Base-by-base conservation (phyloP, 2,113 vertebrate species). In the Pao palembangensis region DNA sequence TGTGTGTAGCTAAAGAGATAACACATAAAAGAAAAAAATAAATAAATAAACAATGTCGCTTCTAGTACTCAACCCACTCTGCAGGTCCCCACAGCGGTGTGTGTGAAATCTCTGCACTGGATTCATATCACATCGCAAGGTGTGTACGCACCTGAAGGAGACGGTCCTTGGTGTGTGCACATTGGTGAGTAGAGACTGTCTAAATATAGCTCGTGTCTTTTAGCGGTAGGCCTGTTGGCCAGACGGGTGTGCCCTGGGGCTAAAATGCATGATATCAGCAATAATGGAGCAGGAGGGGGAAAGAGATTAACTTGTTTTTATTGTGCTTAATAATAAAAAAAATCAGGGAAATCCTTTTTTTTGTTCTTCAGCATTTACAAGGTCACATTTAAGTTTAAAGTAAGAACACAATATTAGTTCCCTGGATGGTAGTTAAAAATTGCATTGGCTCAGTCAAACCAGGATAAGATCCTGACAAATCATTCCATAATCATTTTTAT, bases 1-100 rank as follows among this genome's bases (percentile, higher is more conserved):
- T 64, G 57, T 64, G 5, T 83, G 83, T 71, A 51, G 73, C 76
- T 50, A 54, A 71, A 73, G 76, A 5, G 80, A 84, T 84, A 79
- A 17, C 8, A n/a, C 7, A 16, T 3, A 14, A 44, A 44, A 44
- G 16, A 44, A 44, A 44, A 14, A 44, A 44, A 44, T 59, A 70
- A 59, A 55, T n/a, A n/a, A n/a, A n/a, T n/a, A 73, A 72, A 57
- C 51, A 55, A 38, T 59, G n/a, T 34, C n/a, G 10, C 1, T 51
- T 51, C 46, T 44, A 6, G 0, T 25, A 20, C 44, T 20, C 65
- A 16, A 38, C 50, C 47, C 0, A 28, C 34, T 38, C 48, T 44
- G 68, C 51, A 3, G 55, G 54, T 67, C 6, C 57, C n/a, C 44
- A 58, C 25, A 44, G 46, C 16, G 15, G 51, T 5, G 2, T 56